Percentiles rank a stretch among this genome's conserved stretches.
These are phyloP conservation scores for Heliornis fulica DNA, from an alignment of 2,113 vertebrate genomes.

Conservation along the genomic window DNA sequence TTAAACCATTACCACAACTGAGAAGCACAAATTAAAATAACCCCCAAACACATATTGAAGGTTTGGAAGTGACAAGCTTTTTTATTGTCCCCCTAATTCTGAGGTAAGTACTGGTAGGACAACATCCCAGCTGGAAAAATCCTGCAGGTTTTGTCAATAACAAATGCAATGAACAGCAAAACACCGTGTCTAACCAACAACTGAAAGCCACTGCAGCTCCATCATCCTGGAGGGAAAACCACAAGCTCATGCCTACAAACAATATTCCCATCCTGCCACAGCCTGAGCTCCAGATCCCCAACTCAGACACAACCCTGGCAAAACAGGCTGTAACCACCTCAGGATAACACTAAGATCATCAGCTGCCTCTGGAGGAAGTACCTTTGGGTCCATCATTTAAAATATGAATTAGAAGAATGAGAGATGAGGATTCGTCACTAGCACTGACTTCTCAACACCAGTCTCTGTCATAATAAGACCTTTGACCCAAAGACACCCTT, in stretches of 20 bases:
- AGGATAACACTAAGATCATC: constrained; percentile 39
- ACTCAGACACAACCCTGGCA: background rate
- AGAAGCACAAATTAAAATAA: background rate
- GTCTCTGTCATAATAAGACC: constrained; percentile 35
- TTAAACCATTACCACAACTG: background rate
- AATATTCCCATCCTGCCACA: background rate
- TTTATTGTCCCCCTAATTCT: background rate
- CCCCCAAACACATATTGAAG: background rate
- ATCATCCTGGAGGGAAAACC: background rate
- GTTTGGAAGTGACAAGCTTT: background rate
- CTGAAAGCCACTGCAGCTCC: background rate
- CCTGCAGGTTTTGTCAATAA: background rate
- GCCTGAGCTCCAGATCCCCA: background rate
- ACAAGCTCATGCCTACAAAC: background rate
- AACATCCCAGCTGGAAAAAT: background rate
- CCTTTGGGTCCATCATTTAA: constrained; percentile 57
- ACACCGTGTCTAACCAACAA: background rate
- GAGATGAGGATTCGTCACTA: background rate
- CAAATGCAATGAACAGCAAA: background rate
- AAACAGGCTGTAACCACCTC: background rate
- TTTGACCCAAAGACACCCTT: constrained; percentile 65
- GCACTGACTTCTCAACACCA: background rate
- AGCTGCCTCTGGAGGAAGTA: constrained; percentile 50
- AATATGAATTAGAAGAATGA: constrained; percentile 30
- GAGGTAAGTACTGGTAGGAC: background rate